These are phyloP conservation scores for Coptodon bakossiorum DNA, from an alignment of 2,113 vertebrate genomes.

Conservation along the genomic window DNA sequence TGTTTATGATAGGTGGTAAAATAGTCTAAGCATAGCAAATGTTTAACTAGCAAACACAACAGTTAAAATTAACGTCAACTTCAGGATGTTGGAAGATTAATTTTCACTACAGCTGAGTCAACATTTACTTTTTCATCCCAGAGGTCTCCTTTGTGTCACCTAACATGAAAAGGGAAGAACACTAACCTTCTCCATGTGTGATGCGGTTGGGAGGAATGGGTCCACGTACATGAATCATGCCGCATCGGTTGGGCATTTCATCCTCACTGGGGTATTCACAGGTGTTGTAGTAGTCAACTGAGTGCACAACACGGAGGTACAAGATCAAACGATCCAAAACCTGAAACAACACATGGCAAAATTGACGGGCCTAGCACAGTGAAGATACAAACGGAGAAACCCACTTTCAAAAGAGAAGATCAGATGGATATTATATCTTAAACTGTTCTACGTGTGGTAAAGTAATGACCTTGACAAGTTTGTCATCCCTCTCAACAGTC, in stretches of 20 bases:
- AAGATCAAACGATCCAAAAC: conserved; percentile 85
- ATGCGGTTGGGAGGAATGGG: conserved; percentile 89
- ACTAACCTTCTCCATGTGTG: conserved; percentile 81
- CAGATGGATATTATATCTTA: not conserved
- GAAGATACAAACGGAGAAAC: not conserved
- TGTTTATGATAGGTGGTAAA: not conserved
- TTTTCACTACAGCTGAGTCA: not conserved
- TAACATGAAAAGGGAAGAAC: not conserved
- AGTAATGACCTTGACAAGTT: conserved; percentile 81
- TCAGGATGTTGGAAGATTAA: not conserved
- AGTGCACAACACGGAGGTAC: conserved; percentile 88
- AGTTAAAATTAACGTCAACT: not conserved
- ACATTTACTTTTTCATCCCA: not conserved
- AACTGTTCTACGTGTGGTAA: not conserved
- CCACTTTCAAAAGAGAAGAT: not conserved
- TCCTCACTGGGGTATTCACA: conserved; percentile 92
- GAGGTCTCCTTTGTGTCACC: not conserved
- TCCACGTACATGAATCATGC: conserved; percentile 87
- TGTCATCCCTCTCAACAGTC: conserved; percentile 87
- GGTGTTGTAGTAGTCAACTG: conserved; percentile 89
- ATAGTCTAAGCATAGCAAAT: not conserved
- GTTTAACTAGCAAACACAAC: not conserved
- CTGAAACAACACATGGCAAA: conserved; percentile 45
- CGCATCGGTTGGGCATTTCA: conserved; percentile 93
- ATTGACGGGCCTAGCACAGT: not conserved